Base-by-base conservation (phyloP, 2,113 vertebrate species). In the Octodon degus region DNA sequence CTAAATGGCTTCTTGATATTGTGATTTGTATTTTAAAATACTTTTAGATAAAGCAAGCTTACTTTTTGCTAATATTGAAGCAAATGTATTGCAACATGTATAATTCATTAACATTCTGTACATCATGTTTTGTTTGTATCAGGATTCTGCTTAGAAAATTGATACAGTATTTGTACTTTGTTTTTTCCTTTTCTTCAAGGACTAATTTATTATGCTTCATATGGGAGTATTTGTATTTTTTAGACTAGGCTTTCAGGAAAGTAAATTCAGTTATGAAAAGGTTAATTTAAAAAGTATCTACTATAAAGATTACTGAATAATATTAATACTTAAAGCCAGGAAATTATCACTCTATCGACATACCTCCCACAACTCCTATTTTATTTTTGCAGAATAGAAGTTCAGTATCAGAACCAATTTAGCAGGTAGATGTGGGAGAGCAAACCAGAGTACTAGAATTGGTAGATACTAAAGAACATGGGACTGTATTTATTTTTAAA, bases 1-100 rank as follows among this genome's bases (percentile, higher is more conserved):
- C 63, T n/a, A 90, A 62, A 63, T 90, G 40, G 19, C n/a, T 77
- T 87, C 13, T 76, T 89, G 92, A 74, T 82, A 11, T 37, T 88
- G 11, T 85, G 53, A 81, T 92, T 94, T 90, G 40, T 84, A 27
- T 83, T 93, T 93, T 89, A 65, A 91, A 84, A 93, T 86, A 47
- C 17, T 87, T 67, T 86, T n/a, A 13, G n/a, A 53, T 37, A 58
- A 91, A 37, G 82, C 20, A 72, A 93, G 22, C 53, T 90, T 83
- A 43, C 43, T 83, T 81, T 95, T 81, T 89, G 32, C 7, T 47
- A 83, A n/a, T 55, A 77, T 84, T 83, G 47, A 95, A 62, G 2
- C 14, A 74, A 68, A 24, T 83, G 65, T 53, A 27, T 50, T 82
- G 53, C 40, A 76, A 17, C 19, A 37, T 1, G n/a, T 63, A 34